Evolutionary conservation across 2,888 invertebrate species (phyloP).

Genomic region (Helobdella robusta): DNA sequence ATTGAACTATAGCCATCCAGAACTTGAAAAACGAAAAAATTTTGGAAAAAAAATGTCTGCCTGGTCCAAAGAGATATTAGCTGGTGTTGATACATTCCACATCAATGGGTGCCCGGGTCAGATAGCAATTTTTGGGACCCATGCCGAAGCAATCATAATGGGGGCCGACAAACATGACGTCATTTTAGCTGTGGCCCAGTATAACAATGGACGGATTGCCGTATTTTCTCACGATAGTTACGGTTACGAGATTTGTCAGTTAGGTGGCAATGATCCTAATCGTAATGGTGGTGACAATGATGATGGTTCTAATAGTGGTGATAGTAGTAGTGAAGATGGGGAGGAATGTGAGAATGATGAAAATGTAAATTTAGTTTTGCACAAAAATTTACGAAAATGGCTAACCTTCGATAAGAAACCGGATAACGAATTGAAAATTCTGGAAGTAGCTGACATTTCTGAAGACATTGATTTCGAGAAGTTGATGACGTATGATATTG

Average conservation of each 20-base stretch:
- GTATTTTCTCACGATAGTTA: conserved; percentile 28
- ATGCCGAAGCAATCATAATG: conserved; percentile 23
- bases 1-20: too few relatives aligned
- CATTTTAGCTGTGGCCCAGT: conserved; percentile 22
- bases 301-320: too few relatives aligned
- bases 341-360: too few relatives aligned
- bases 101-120: conserved; percentile 18
- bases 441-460: background rate
- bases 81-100: conserved; percentile 4
- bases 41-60: too few relatives aligned
- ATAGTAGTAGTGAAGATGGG: too few relatives aligned
- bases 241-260: conserved; percentile 10
- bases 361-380: conserved; percentile 13
- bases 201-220: conserved; percentile 29
- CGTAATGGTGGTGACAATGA: too few relatives aligned
- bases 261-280: too few relatives aligned
- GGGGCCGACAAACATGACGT: conserved; percentile 21
- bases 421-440: background rate
- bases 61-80: conserved; percentile 9
- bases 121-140: conserved; percentile 21
- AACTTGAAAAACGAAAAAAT: too few relatives aligned
- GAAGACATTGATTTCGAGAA: background rate
- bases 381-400: conserved; percentile 19
- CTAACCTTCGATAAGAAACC: conserved; percentile 29
- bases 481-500: background rate